phyloP scores from a whole-genome alignment of 2,888 invertebrate species.

The Pterostichus niger region DNA sequence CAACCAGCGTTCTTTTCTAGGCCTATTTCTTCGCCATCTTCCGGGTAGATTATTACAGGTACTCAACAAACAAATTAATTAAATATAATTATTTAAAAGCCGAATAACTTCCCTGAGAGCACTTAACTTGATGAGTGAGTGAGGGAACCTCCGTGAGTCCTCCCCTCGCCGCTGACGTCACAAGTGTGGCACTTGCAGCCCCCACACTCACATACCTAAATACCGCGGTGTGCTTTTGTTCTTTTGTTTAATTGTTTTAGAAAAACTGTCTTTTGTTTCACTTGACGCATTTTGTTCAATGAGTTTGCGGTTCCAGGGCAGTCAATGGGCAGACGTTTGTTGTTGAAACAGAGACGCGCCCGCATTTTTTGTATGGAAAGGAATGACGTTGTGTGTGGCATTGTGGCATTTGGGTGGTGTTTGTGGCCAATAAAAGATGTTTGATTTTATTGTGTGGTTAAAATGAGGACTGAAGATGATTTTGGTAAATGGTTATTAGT shows the following conservation, averaged over 20 bases:
- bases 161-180: background rate
- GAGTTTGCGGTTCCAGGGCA: background rate
- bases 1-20: no score
- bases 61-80: background rate
- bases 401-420: no score
- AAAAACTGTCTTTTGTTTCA: conserved; percentile 14
- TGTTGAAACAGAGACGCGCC: background rate
- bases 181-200: conserved; percentile 26
- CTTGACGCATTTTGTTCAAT: conserved; percentile 4
- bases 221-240: conserved; percentile 1
- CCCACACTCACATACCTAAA: background rate
- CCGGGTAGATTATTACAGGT: no score
- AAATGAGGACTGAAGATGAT: no score
- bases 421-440: no score
- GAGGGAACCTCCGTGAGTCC: background rate
- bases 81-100: conserved; percentile 9
- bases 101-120: background rate
- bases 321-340: background rate
- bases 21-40: no score
- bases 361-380: no score
- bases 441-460: no score
- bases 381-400: no score
- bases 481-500: no score
- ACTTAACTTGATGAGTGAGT: background rate
- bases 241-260: conserved; percentile 28